Percentiles rank a stretch among this genome's conserved stretches.
Evolutionary conservation across 2,797 vertebrate genomes (phyloP).

Genomic region (Gorsachius magnificus): DNA sequence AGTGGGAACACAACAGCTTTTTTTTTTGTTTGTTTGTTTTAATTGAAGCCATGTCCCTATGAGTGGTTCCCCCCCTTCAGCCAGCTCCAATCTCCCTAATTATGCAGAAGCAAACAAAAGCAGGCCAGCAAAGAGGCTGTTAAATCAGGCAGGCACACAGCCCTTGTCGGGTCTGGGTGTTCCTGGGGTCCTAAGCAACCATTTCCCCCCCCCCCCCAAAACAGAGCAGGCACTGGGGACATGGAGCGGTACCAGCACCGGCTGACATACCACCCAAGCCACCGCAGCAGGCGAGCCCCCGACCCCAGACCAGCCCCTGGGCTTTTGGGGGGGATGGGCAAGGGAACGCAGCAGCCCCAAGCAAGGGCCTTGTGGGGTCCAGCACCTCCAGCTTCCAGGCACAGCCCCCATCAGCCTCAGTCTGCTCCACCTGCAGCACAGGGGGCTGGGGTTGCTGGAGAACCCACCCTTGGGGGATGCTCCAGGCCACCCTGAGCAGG

Average conservation of each 20-base stretch:
- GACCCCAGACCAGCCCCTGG: too few relatives aligned
- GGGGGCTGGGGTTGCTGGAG: neutral
- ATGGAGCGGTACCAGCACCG: rapidly evolving
- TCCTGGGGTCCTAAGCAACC: neutral
- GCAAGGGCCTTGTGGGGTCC: too few relatives aligned
- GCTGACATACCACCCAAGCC: neutral
- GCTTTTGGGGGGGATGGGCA: too few relatives aligned
- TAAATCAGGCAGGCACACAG: neutral
- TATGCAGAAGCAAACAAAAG: neutral
- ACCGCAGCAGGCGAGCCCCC: too few relatives aligned
- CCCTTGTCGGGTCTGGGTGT: neutral
- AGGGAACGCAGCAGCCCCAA: rapidly evolving
- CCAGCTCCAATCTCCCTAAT: neutral
- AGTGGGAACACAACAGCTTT: neutral
- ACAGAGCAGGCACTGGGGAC: neutral
- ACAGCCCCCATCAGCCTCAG: rapidly evolving
- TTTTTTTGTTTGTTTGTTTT: neutral
- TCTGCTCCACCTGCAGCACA: rapidly evolving
- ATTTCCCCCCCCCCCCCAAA: neutral
- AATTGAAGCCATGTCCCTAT: neutral
- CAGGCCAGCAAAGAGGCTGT: neutral
- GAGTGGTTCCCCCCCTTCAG: neutral
- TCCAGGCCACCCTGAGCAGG: neutral
- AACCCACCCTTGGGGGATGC: neutral
- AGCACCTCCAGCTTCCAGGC: rapidly evolving